Conservation (phyloP, 2,888 invertebrate genomes). For the Nomada goodeniana region DNA sequence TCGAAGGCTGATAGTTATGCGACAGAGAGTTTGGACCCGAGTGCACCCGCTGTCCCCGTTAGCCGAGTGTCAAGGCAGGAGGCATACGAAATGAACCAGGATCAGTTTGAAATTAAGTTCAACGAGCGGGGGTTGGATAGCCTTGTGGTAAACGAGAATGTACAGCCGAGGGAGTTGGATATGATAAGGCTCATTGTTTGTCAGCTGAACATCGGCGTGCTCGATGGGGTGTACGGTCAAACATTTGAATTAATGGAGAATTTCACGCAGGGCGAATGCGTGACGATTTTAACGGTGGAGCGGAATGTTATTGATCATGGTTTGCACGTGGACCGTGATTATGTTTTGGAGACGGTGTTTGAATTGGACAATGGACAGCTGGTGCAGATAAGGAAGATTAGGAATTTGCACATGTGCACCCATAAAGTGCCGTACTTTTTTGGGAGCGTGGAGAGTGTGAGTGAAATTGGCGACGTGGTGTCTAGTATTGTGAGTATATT, state of each 20-base stretch:
- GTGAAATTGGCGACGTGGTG: slow-evolving; percentile 50
- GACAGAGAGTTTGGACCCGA: slow-evolving; percentile 36
- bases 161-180: slow-evolving; percentile 68
- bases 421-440: slow-evolving; percentile 68
- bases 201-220: slow-evolving; percentile 70
- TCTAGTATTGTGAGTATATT: slow-evolving; percentile 63
- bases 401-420: slow-evolving; percentile 67
- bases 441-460: slow-evolving; percentile 63
- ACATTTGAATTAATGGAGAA: slow-evolving; percentile 69
- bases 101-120: slow-evolving; percentile 74
- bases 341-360: slow-evolving; percentile 45
- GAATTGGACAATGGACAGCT: slow-evolving; percentile 56
- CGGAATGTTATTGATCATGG: slow-evolving; percentile 7
- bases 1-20: slow-evolving; percentile 74
- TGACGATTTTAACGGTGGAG: slow-evolving; percentile 62
- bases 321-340: slow-evolving; percentile 6
- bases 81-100: slow-evolving; percentile 64
- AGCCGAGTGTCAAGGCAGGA: slow-evolving; percentile 45
- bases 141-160: slow-evolving; percentile 68
- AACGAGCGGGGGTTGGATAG: slow-evolving; percentile 66
- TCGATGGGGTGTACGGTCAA: slow-evolving; percentile 56
- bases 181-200: slow-evolving; percentile 67
- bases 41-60: neutral
- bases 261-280: slow-evolving; percentile 72
- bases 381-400: slow-evolving; percentile 64